These are phyloP conservation scores for Erythrocebus patas DNA, from an alignment of 2,113 vertebrate genomes.

Conservation along the genomic window DNA sequence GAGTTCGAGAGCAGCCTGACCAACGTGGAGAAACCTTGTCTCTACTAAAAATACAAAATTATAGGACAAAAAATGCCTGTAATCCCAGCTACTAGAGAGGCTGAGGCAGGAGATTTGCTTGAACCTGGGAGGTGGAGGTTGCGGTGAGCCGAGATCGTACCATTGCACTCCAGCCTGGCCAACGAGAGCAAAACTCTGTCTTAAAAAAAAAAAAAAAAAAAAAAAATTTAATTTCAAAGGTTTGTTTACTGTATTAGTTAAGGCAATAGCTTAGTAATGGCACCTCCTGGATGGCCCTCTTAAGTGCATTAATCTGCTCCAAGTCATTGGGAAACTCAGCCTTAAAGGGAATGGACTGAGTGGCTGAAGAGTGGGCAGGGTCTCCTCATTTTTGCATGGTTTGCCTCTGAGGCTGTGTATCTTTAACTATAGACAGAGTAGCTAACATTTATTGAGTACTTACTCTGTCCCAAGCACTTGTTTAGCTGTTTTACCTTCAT, in stretches of 20 bases:
- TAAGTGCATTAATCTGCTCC: background rate
- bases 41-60: no score
- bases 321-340: background rate
- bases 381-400: background rate
- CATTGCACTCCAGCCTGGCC: no score
- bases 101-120: no score
- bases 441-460: background rate
- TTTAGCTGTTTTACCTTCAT: background rate
- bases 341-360: background rate
- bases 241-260: conserved; percentile 1
- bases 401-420: background rate
- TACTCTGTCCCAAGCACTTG: background rate
- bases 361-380: background rate
- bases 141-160: no score
- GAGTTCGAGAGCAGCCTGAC: no score
- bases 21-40: no score
- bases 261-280: background rate
- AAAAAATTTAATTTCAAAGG: conserved; percentile 44
- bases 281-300: background rate
- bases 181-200: no score
- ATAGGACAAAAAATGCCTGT: no score
- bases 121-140: no score
- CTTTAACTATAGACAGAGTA: background rate
- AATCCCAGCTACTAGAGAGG: no score
- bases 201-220: no score